Conservation (phyloP, 2,113 vertebrate genomes). For the Crotalus helleri region DNA sequence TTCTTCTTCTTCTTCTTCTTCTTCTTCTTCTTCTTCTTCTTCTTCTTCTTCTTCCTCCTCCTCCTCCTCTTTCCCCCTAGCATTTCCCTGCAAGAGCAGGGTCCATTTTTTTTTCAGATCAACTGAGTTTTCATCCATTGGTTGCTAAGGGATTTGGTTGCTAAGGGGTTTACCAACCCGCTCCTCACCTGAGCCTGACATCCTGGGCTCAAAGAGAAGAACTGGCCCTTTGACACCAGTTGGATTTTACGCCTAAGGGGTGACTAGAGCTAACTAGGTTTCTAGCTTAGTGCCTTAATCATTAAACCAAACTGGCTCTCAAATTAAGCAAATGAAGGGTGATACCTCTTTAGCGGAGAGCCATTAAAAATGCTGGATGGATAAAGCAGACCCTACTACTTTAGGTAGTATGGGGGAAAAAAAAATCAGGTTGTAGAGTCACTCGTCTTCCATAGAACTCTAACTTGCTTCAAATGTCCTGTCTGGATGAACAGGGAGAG, state of each 20-base stretch:
- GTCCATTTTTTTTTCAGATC: background rate
- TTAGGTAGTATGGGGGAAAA: background rate
- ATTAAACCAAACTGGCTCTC: background rate
- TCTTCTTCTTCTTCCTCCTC: too few species aligned
- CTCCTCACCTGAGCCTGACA: background rate
- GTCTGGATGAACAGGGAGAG: background rate
- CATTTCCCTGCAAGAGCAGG: background rate
- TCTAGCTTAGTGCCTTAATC: background rate
- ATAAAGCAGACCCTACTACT: background rate
- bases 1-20: too few species aligned
- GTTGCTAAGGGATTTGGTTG: too few species aligned
- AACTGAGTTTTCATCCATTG: background rate
- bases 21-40: too few species aligned
- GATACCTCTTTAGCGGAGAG: background rate
- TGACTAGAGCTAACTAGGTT: background rate
- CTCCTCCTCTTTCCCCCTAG: background rate
- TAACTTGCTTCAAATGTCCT: background rate
- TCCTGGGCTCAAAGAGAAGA: background rate
- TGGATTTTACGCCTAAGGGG: background rate
- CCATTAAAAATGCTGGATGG: background rate
- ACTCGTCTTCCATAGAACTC: background rate
- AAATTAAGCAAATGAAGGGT: background rate
- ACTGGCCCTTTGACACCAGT: background rate
- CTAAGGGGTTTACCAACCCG: background rate
- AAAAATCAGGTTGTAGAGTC: background rate